Evolutionary conservation across 2,113 vertebrate species (phyloP), one percentile per base, ranked within the genome.

Genomic region (Mormyrus iriodes): DNA sequence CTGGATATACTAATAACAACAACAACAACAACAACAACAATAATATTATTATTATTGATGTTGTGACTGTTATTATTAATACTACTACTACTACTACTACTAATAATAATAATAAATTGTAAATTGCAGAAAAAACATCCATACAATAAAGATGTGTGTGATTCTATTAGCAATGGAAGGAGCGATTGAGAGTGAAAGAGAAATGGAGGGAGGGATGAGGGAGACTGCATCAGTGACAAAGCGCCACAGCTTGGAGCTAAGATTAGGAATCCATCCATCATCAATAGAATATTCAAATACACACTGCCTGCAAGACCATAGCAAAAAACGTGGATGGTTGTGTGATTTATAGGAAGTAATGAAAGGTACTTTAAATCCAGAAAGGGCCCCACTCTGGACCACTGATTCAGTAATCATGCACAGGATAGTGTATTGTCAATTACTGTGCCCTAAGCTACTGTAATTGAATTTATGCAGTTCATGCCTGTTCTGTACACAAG

Each of bases 221-320:
- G 69, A 89, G 84, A 69, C 44, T 51, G 44, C 44, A 48, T 39
- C 46, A 35, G 84, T 96, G 95, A 96, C 95, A 95, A 95, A 96
- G 94, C 91, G 92, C 93, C 93, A 93, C 93, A 93, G 95, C 95
- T 95, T 90, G 93, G 94, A 95, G 95, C 95, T 95, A 96, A 96
- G 96, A 96, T 96, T 96, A 96, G 95, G 94, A 95, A 94, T 95
- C 95, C 95, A 96, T 96, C 95, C 94, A 94, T 96, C 94, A 96
- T 94, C 92, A 94, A 96, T 96, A 94, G 96, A 96, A 96, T 95
- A 96, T 96, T 96, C 93, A 96, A 95, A 94, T 94, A 92, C 90
- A 93, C 88, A 91, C 92, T 93, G 93, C 92, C 90, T 89, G 92
- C 92, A 91, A 88, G 91, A 92, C 92, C 90, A 91, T 92, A 95